phyloP scores from a whole-genome alignment of 1,140 invertebrate genomes.

The Telenomus remus region DNA sequence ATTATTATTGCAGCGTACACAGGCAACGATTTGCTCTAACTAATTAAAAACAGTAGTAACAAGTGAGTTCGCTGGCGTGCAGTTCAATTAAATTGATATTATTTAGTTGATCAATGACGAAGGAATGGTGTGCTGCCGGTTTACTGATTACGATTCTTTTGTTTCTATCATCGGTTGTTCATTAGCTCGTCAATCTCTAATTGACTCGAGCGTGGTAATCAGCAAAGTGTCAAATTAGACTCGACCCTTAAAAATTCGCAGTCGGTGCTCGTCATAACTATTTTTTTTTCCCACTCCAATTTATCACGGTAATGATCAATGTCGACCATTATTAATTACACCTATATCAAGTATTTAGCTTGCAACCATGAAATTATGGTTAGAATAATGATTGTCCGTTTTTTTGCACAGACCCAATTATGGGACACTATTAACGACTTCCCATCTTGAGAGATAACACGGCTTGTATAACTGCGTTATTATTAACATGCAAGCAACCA shows the following conservation, averaged over 20 bases:
- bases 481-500: slow-evolving; percentile 19
- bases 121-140: not conserved
- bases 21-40: not conserved
- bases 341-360: slow-evolving; percentile 39
- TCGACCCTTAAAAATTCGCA: slow-evolving; percentile 20
- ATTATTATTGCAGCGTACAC: slow-evolving; percentile 9
- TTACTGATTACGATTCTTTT: slow-evolving; percentile 26
- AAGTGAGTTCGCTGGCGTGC: not conserved
- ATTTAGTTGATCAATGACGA: no score
- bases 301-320: slow-evolving; percentile 30
- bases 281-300: slow-evolving; percentile 30
- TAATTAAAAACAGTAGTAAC: slow-evolving; percentile 15
- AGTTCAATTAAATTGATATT: slow-evolving; percentile 7
- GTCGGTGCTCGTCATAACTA: slow-evolving; percentile 27
- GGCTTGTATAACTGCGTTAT: slow-evolving; percentile 18
- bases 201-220: slow-evolving; percentile 28
- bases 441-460: slow-evolving; percentile 4
- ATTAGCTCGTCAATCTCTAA: slow-evolving; percentile 33
- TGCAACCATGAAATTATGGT: slow-evolving; percentile 45
- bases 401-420: slow-evolving; percentile 28
- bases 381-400: slow-evolving; percentile 25
- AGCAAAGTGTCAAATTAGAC: slow-evolving; percentile 15
- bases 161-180: slow-evolving; percentile 9
- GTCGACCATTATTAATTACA: slow-evolving; percentile 34
- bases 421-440: slow-evolving; percentile 30